Evolutionary conservation across 2,113 vertebrate genomes (phyloP).

Genomic region (Nipponia nippon): DNA sequence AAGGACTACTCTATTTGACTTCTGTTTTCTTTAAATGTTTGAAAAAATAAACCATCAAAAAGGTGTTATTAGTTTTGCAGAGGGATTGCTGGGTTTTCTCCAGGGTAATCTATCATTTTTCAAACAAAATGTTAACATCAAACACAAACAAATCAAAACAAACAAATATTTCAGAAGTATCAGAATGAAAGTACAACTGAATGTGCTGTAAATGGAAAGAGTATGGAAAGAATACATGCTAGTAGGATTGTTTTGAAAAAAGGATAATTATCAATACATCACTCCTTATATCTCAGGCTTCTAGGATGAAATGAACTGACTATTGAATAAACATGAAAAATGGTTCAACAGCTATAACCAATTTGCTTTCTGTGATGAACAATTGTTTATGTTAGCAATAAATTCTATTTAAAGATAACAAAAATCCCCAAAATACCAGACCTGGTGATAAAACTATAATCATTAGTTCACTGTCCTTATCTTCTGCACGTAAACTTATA

Average conservation of each 20-base stretch:
- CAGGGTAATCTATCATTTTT: background rate
- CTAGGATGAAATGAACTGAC: background rate
- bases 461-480: background rate
- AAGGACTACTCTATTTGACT: background rate
- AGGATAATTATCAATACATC: background rate
- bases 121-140: background rate
- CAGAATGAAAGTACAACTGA: background rate
- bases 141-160: background rate
- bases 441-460: background rate
- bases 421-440: background rate
- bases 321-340: background rate
- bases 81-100: background rate
- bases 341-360: background rate
- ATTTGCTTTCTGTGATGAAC: background rate
- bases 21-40: background rate
- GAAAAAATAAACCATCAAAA: background rate
- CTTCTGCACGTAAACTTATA: background rate
- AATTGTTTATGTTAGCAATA: background rate
- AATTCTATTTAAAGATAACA: background rate
- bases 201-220: background rate
- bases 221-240: background rate
- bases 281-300: background rate
- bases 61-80: background rate
- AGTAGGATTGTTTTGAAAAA: background rate
- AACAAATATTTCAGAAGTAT: background rate